phyloP scores from a whole-genome alignment of 2,888 invertebrate species.

The Dioctria linearis region DNA sequence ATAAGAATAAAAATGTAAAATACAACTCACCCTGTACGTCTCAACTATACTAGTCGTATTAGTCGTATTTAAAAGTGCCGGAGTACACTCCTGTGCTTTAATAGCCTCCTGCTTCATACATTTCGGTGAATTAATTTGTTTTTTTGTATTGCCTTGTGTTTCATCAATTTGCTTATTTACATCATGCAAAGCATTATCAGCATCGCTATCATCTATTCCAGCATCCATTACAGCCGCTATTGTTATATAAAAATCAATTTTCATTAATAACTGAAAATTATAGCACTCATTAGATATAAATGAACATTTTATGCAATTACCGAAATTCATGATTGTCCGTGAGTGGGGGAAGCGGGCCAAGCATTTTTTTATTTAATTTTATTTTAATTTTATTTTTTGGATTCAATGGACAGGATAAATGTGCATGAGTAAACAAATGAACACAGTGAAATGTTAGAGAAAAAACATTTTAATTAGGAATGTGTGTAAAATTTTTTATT shows the following conservation, averaged over 20 bases:
- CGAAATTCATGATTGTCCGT: slow-evolving; percentile 44
- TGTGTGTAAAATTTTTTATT: slow-evolving; percentile 13
- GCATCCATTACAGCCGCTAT: slow-evolving; percentile 74
- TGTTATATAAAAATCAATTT: slow-evolving; percentile 22
- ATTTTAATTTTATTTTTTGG: neutral
- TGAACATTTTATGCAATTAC: slow-evolving; percentile 43
- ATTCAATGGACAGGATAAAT: slow-evolving; percentile 38
- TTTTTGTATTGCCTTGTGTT: slow-evolving; percentile 18
- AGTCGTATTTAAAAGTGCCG: neutral
- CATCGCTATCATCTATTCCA: slow-evolving; percentile 71
- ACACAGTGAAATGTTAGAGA: slow-evolving; percentile 34
- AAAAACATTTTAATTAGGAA: slow-evolving; percentile 49
- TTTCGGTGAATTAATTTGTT: slow-evolving; percentile 30
- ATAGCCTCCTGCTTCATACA: slow-evolving; percentile 36
- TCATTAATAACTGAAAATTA: slow-evolving; percentile 7
- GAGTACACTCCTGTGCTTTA: slow-evolving; percentile 12
- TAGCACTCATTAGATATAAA: neutral
- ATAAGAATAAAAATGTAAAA: no score
- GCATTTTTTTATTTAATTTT: slow-evolving; percentile 37
- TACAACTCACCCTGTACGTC: slow-evolving; percentile 15
- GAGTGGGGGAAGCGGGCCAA: slow-evolving; percentile 29
- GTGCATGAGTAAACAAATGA: slow-evolving; percentile 36
- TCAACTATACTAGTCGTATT: neutral
- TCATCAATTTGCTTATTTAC: neutral
- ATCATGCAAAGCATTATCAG: slow-evolving; percentile 13